Conservation (phyloP, 2,113 vertebrate genomes). For the Neofelis nebulosa region DNA sequence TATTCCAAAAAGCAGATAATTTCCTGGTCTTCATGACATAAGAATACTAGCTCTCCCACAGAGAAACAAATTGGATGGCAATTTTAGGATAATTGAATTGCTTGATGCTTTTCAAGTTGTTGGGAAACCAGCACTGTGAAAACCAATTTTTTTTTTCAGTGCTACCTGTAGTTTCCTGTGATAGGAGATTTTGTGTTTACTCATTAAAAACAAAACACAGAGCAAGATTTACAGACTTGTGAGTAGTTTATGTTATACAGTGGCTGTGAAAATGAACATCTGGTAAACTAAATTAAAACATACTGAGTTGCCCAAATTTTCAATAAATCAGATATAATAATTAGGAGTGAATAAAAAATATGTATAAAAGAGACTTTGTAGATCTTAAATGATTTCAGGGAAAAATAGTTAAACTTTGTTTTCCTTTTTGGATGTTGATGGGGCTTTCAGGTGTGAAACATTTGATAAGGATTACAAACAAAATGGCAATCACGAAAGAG, state of each 20-base stretch:
- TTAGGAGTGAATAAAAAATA: background rate
- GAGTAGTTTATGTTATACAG: constrained; percentile 25
- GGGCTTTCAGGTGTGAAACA: background rate
- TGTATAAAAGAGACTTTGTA: background rate
- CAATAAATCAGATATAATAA: background rate
- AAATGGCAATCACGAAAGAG: background rate
- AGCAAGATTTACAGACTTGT: constrained; percentile 5
- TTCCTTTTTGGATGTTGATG: background rate
- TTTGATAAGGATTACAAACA: background rate
- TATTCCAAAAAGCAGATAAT: constrained; percentile 74
- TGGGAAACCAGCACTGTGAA: constrained; percentile 76
- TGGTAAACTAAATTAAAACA: constrained; percentile 50
- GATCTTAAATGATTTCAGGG: background rate
- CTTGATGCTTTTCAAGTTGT: constrained; percentile 72
- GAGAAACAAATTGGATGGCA: constrained; percentile 82
- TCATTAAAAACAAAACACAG: constrained; percentile 63
- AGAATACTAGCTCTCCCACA: constrained; percentile 70
- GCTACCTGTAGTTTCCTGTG: constrained; percentile 71
- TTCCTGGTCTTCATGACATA: constrained; percentile 73
- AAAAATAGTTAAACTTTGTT: background rate
- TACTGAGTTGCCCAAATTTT: background rate
- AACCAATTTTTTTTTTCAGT: constrained; percentile 48
- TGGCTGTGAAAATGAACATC: constrained; percentile 20
- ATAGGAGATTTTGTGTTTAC: background rate
- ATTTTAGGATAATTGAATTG: constrained; percentile 81